Evolutionary conservation across 2,113 vertebrate species (phyloP).

Genomic region (Passerina amoena): DNA sequence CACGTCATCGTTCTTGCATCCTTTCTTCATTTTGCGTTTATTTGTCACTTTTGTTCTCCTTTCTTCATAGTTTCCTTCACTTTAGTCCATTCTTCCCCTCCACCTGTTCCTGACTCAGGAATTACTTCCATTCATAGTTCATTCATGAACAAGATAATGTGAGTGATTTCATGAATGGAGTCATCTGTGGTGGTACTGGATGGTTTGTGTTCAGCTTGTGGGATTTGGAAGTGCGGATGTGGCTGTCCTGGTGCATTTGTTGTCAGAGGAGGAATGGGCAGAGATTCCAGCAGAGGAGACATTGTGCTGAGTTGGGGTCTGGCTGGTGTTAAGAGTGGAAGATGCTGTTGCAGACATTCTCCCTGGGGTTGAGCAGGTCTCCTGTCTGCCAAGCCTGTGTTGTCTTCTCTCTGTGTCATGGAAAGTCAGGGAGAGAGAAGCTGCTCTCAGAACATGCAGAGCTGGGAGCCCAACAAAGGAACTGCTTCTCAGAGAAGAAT

Average conservation of each 20-base stretch:
- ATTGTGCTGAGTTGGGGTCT: neutral
- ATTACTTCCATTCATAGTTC: neutral
- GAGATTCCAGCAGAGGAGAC: neutral
- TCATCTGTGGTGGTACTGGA: neutral
- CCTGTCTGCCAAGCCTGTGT: neutral
- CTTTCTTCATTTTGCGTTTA: neutral
- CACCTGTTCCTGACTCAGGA: conserved; percentile 30
- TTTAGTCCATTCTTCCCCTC: neutral
- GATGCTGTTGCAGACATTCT: neutral
- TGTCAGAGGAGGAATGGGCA: neutral
- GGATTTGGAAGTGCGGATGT: neutral
- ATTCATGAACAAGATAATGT: neutral
- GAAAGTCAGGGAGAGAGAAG: neutral
- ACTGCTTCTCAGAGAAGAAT: neutral
- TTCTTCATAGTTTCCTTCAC: neutral
- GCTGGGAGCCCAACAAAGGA: neutral
- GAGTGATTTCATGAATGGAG: neutral
- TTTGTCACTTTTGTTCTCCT: neutral
- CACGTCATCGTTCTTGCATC: neutral
- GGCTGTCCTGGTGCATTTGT: neutral
- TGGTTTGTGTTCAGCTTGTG: neutral
- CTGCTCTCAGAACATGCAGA: neutral
- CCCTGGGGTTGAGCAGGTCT: neutral
- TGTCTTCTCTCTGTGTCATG: neutral
- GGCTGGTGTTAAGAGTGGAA: neutral